Evolutionary conservation across 2,113 vertebrate genomes (phyloP).

Genomic region (Sisor rabdophorus): DNA sequence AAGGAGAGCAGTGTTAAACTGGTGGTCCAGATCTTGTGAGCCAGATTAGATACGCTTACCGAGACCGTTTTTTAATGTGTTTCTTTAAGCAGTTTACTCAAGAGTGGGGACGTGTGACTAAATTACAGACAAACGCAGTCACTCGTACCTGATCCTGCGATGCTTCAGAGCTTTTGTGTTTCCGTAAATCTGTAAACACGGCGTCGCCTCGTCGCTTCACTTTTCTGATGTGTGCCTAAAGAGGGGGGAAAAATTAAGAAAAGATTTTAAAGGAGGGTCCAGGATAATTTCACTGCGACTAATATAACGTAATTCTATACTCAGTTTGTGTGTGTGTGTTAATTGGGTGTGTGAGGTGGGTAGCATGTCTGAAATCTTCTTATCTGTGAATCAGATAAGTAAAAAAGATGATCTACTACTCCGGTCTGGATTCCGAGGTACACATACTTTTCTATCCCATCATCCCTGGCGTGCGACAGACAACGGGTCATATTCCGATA

Average conservation of each 20-base stretch:
- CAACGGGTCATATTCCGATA: too few species aligned
- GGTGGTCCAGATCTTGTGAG: neutral
- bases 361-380: too few species aligned
- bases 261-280: neutral
- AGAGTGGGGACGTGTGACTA: too few species aligned
- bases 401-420: too few species aligned
- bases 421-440: too few species aligned
- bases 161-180: constrained; percentile 7
- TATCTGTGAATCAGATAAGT: too few species aligned
- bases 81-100: neutral
- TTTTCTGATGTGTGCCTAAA: constrained; percentile 53
- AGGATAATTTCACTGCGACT: too few species aligned
- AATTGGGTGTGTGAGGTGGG: too few species aligned
- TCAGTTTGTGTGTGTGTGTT: too few species aligned
- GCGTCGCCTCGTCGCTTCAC: constrained; percentile 56
- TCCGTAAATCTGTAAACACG: constrained; percentile 44
- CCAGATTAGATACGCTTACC: neutral
- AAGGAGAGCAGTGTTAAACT: neutral
- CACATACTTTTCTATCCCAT: too few species aligned
- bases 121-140: neutral
- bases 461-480: too few species aligned
- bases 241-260: neutral
- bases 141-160: constrained; percentile 48
- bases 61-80: neutral
- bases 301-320: too few species aligned